Conservation (phyloP, 2,797 vertebrate genomes). For the Acanthis flammea region DNA sequence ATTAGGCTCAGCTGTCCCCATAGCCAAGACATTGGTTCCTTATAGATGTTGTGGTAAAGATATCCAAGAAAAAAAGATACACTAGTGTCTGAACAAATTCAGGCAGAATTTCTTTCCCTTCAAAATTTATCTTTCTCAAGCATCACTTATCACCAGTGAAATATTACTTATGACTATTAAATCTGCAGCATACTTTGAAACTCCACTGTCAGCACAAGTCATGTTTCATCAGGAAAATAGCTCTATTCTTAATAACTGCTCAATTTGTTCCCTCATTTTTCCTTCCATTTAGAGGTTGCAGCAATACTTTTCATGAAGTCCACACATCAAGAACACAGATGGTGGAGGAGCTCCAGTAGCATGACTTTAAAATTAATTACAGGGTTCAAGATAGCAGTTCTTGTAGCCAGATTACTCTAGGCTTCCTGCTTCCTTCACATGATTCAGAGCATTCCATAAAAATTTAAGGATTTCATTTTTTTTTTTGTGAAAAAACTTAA, state of each 20-base stretch:
- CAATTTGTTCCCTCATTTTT: conserved; percentile 8
- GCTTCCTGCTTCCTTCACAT: not conserved
- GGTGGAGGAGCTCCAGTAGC: not conserved
- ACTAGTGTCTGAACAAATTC: not conserved
- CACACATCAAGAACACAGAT: not conserved
- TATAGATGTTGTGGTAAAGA: not conserved
- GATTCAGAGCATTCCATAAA: not conserved
- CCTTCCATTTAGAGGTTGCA: not conserved
- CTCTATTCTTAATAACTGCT: conserved; percentile 12
- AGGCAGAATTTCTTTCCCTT: not conserved
- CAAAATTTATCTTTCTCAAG: conserved; percentile 4
- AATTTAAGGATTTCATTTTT: not conserved
- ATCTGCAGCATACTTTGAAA: conserved; percentile 27
- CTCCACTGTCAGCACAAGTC: conserved; percentile 16
- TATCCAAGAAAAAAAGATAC: not conserved
- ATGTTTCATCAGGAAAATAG: conserved; percentile 47
- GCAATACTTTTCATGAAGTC: not conserved
- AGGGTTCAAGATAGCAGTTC: not conserved
- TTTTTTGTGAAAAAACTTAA: not conserved
- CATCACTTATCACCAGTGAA: conserved; percentile 24
- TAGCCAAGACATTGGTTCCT: not conserved
- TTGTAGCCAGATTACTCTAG: not conserved
- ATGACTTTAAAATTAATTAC: conserved; percentile 11
- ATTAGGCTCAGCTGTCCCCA: not conserved
- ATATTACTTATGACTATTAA: conserved; percentile 42